Percentiles rank a stretch among this genome's conserved stretches.
phyloP scores from a whole-genome alignment of 1,140 invertebrate genomes.

The Melipona quadrifasciata region DNA sequence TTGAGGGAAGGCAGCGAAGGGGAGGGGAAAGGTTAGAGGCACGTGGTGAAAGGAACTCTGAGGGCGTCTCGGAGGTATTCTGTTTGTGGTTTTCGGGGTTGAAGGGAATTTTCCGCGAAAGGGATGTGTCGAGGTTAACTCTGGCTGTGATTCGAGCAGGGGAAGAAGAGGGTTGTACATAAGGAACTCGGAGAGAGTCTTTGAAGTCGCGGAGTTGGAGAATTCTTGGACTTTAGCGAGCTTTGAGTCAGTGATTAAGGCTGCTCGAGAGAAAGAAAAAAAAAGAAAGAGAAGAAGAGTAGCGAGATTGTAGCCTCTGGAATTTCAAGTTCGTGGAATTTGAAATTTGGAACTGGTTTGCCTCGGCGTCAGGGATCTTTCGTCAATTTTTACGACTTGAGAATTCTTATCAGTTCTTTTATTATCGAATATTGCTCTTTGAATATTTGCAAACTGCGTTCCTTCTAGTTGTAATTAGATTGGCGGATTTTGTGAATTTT shows the following conservation, averaged over 20 bases:
- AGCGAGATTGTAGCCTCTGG: not conserved
- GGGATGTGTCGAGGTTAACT: not conserved
- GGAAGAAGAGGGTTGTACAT: not conserved
- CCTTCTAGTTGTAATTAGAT: no score
- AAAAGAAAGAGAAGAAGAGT: not conserved
- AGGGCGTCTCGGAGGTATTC: not conserved
- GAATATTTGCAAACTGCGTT: no score
- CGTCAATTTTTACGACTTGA: no score
- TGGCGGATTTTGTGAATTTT: no score
- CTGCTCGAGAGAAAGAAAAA: no score
- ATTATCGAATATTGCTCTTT: no score
- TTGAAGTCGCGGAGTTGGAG: not conserved
- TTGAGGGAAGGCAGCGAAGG: not conserved
- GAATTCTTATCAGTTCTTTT: no score
- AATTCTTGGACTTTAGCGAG: not conserved
- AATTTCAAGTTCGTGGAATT: not conserved
- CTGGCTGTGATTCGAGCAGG: not conserved
- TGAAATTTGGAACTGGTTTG: not conserved
- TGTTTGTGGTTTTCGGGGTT: not conserved
- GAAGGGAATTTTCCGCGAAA: not conserved
- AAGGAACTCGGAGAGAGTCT: not conserved
- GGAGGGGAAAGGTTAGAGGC: not conserved
- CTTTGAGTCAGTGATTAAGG: not conserved
- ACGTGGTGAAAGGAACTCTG: not conserved
- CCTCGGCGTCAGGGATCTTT: not conserved